Base-by-base conservation (phyloP, 2,888 invertebrate species). In the Rhamphomyia laevipes region DNA sequence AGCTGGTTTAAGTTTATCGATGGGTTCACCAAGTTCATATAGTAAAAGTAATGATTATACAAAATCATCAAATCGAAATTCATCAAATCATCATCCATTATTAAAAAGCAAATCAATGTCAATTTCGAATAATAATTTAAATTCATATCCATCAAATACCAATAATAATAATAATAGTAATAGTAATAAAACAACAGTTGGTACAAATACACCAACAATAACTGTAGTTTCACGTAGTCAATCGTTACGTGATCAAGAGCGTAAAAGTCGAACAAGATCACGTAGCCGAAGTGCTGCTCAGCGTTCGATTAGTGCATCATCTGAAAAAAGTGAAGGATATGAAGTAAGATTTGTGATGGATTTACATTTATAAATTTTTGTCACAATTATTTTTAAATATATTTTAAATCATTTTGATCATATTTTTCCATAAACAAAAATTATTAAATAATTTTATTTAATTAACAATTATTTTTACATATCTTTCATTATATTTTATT, bases 301-400 rank as follows among this genome's bases (percentile, higher is more conserved):
- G 51, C 72, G 81, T 47, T 81, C 81, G 4, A 66, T 80, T 51
- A 83, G 83, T 66, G 75, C 82, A 57, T 81, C 77, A 44, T 83
- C 83, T 13, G 73, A 83, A 53, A 80, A 83, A 59, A 88, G 88
- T 52, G 88, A 88, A 73, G 88, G 88, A 74, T 89, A 89, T 64
- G 80, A 79, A 76, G 89, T 89, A 85, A 77, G 86, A 27, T 6
- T 27, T 27, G n/a, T n/a, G n/a, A n/a, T n/a, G n/a, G n/a, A n/a
- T n/a, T 27, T 9, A 4, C 23, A n/a, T n/a, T n/a, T n/a, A n/a
- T 27, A 7, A 27, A 27, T 27, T 27, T 27, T 27, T 27, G 4
- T 21, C n/a, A n/a, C n/a, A n/a, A n/a, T 21, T 21, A 4, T 31
- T 31, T 31, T n/a, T 37, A n/a, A 18, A 41, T 51, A 1, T 15